These are phyloP conservation scores for Mirza zaza DNA, from an alignment of 2,113 vertebrate genomes.

Conservation along the genomic window DNA sequence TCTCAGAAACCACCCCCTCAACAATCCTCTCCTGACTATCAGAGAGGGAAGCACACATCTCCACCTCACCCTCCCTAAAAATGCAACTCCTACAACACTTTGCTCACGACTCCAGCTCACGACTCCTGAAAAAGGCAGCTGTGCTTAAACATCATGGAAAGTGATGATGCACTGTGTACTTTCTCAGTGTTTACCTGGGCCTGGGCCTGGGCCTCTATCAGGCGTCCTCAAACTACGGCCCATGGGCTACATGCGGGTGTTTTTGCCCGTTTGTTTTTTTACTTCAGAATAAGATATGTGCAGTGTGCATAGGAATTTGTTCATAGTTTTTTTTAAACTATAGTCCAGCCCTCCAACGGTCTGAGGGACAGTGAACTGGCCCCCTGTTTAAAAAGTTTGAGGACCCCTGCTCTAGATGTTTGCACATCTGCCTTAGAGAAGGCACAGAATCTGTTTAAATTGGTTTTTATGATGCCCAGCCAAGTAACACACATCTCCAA, in stretches of 20 bases:
- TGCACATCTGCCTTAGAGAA: neutral
- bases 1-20: conserved; percentile 55
- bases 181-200: neutral
- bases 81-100: conserved; percentile 5
- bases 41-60: neutral
- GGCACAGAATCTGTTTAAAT: neutral
- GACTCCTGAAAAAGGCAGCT: conserved; percentile 36
- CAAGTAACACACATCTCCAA: neutral
- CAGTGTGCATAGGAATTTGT: too few species aligned
- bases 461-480: neutral
- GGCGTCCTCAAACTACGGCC: too few species aligned
- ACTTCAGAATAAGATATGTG: too few species aligned
- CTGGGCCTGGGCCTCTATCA: too few species aligned
- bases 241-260: too few species aligned
- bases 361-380: too few species aligned
- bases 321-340: too few species aligned
- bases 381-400: too few species aligned
- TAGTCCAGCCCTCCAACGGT: too few species aligned
- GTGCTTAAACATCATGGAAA: neutral
- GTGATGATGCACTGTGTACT: neutral
- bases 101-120: conserved; percentile 65
- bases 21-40: neutral
- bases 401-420: neutral
- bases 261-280: too few species aligned
- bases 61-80: conserved; percentile 12